phyloP scores from a whole-genome alignment of 2,888 invertebrate species.

The Coecobrya sp. region DNA sequence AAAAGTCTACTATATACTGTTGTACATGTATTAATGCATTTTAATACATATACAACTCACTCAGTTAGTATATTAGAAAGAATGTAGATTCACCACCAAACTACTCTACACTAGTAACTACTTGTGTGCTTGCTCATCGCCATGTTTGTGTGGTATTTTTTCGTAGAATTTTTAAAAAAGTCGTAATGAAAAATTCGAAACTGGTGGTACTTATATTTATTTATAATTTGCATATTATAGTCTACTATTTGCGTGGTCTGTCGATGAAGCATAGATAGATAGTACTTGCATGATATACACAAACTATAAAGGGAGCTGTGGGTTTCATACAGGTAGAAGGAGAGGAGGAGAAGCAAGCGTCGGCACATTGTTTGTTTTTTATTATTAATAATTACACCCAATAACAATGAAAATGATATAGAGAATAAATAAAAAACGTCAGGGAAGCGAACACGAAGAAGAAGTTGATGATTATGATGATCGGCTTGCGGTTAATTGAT shows the following conservation, averaged over 20 bases:
- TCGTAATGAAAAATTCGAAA: slow-evolving; percentile 48
- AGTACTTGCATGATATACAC: background rate
- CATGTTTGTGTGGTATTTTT: slow-evolving; percentile 63
- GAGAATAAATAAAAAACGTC: slow-evolving; percentile 56
- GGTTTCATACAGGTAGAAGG: background rate
- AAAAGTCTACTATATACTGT: no score
- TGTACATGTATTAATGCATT: slow-evolving; percentile 35
- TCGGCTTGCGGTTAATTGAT: slow-evolving; percentile 81
- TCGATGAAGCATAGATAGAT: no score
- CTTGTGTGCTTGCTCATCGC: slow-evolving; percentile 60
- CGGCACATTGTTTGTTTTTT: slow-evolving; percentile 72
- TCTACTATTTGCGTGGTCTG: background rate
- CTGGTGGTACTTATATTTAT: background rate
- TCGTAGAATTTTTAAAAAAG: slow-evolving; percentile 62
- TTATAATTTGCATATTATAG: background rate
- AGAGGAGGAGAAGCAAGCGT: slow-evolving; percentile 63
- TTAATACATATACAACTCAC: no score
- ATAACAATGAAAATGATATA: slow-evolving; percentile 69
- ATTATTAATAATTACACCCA: slow-evolving; percentile 71
- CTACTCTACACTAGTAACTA: slow-evolving; percentile 10
- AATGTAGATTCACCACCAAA: background rate
- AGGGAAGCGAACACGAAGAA: slow-evolving; percentile 50
- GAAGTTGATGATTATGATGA: slow-evolving; percentile 58
- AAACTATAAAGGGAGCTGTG: background rate
- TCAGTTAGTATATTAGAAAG: no score